Percentiles rank a stretch among this genome's conserved stretches.
These are phyloP conservation scores for Agrotis clavis DNA, from an alignment of 2,888 invertebrate genomes.

Conservation along the genomic window DNA sequence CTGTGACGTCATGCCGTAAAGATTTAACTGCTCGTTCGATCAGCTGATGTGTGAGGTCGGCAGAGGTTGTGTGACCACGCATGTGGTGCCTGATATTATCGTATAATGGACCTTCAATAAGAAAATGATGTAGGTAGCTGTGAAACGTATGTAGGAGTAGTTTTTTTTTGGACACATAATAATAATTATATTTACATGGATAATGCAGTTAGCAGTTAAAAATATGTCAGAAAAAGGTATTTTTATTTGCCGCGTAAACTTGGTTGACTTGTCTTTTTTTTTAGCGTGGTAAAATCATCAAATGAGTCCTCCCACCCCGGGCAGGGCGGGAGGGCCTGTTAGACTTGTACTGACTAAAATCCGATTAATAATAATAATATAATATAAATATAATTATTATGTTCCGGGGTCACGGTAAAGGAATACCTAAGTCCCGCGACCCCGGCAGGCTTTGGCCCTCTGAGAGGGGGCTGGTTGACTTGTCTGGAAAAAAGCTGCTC, in stretches of 20 bases:
- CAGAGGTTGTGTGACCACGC: conserved; percentile 51
- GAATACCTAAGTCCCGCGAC: too few relatives aligned
- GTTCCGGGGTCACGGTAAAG: too few relatives aligned
- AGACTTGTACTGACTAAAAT: too few relatives aligned
- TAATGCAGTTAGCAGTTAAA: neutral
- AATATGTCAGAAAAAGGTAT: neutral
- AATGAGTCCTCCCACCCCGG: too few relatives aligned
- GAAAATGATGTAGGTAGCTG: neutral
- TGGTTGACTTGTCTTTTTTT: neutral
- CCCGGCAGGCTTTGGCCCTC: too few relatives aligned
- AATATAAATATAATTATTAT: too few relatives aligned
- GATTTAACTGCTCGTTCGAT: conserved; percentile 85
- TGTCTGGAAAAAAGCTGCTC: neutral
- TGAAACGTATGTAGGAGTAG: neutral
- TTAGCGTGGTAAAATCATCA: too few relatives aligned
- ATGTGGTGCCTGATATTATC: conserved; percentile 38
- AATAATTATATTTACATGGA: neutral
- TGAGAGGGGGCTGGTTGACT: too few relatives aligned
- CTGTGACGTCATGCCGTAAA: conserved; percentile 88
- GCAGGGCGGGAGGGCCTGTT: too few relatives aligned
- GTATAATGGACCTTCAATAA: neutral
- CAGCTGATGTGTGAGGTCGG: conserved; percentile 87
- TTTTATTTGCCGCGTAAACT: neutral
- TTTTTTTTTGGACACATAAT: neutral
- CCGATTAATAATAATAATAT: too few relatives aligned